phyloP scores from a whole-genome alignment of 2,888 invertebrate genomes.

The Gastrophysa polygoni region DNA sequence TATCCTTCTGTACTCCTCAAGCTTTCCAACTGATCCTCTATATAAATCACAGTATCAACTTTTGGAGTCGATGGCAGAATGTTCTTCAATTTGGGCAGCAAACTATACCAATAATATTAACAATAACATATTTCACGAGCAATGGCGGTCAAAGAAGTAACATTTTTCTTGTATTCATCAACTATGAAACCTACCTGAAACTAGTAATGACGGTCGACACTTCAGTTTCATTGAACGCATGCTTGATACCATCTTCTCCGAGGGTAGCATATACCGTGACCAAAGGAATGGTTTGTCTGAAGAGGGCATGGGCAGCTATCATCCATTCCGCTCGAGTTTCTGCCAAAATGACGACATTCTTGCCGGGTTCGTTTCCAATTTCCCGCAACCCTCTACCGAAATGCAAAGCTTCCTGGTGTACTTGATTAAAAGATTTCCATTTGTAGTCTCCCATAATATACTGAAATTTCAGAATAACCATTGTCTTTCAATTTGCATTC shows the following conservation, averaged over 20 bases:
- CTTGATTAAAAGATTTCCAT: slow-evolving; percentile 82
- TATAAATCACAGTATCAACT: slow-evolving; percentile 78
- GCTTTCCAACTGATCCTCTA: slow-evolving; percentile 80
- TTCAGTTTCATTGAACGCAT: slow-evolving; percentile 95
- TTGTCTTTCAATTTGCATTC: slow-evolving; percentile 54
- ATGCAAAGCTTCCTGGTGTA: slow-evolving; percentile 71
- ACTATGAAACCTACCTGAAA: slow-evolving; percentile 59
- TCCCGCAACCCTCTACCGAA: slow-evolving; percentile 84
- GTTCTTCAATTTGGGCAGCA: slow-evolving; percentile 85
- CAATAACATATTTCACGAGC: not conserved
- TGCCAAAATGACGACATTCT: slow-evolving; percentile 88
- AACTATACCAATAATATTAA: slow-evolving; percentile 62
- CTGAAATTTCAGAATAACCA: slow-evolving; percentile 55
- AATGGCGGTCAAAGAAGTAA: no score
- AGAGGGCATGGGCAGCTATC: slow-evolving; percentile 91
- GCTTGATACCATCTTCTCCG: slow-evolving; percentile 92
- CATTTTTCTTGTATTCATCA: no score
- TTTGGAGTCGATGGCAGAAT: slow-evolving; percentile 72
- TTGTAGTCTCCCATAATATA: slow-evolving; percentile 89
- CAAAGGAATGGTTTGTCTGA: slow-evolving; percentile 89
- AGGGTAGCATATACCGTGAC: slow-evolving; percentile 96
- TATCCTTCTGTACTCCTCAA: slow-evolving; percentile 54
- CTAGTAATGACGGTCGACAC: slow-evolving; percentile 90
- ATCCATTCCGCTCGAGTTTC: slow-evolving; percentile 98
- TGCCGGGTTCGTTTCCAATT: slow-evolving; percentile 71